Base-by-base conservation (phyloP, 1,140 invertebrate species). In the Sitophilus oryzae region DNA sequence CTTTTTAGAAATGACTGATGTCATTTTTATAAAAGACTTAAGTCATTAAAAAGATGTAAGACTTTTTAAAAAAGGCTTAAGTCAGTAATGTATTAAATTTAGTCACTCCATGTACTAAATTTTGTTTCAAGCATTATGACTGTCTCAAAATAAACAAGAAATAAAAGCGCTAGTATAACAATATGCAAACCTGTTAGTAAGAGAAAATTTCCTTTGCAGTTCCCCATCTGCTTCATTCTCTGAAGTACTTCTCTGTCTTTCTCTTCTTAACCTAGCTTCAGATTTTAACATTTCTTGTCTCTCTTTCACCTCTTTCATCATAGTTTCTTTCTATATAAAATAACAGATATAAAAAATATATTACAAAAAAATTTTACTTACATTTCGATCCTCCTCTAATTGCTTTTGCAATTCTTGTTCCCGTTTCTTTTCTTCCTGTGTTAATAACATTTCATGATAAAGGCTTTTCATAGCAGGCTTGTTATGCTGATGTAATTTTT, bases 361-460 rank as follows among this genome's bases (percentile, higher is more conserved):
- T 42, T 40, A 15, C n/a, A 18, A 11, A 42, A 41, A 41, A 41
- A 25, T n/a, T 42, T 52, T 19, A 38, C 0, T 20, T 43, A 30
- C 62, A 30, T 62, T 47, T 59, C 48, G 42, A 48, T 60, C 34
- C 2, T 15, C 34, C 25, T 54, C 50, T n/a, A 76, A 73, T 68
- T 83, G 77, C 66, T 80, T 79, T 51, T 84, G 73, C 41, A 77
- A 63, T 49, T 81, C 76, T 60, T 74, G 76, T 63, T 83, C 71
- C 15, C 10, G 21, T 48, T 84, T 75, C 57, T 80, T 74, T 66
- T 81, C 78, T 55, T 78, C 71, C 54, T 83, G 78, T 49, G 81
- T 79, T 10, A 74, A 76, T 3, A 89, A 68, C 88, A 92, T 91
- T 71, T 91, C 84, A 56, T 91, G 88, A 68, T 90, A 89, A 71